Conservation (phyloP, 2,797 vertebrate genomes). For the Bovichtus variegatus region DNA sequence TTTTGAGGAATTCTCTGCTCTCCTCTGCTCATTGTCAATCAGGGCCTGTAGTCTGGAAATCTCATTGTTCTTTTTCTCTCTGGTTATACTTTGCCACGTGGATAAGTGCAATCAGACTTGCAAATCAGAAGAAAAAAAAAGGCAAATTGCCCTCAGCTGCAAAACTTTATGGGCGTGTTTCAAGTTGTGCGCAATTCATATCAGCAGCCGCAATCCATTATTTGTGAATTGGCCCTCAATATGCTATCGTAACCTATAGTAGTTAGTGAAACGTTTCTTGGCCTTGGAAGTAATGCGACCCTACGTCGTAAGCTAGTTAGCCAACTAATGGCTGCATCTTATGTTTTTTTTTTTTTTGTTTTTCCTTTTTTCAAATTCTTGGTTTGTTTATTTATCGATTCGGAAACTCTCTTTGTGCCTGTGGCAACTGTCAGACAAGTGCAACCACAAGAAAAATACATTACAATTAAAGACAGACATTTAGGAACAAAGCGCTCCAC, state of each 20-base stretch:
- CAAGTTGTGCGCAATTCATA: too few relatives aligned
- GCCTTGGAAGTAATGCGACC: not conserved
- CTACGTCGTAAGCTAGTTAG: not conserved
- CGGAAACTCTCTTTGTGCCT: not conserved
- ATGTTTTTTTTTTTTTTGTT: not conserved
- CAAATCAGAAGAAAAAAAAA: too few relatives aligned
- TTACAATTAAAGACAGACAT: not conserved
- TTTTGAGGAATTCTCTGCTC: too few relatives aligned
- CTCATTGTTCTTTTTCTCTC: too few relatives aligned
- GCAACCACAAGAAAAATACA: not conserved
- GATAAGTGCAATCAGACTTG: too few relatives aligned
- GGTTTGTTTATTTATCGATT: not conserved
- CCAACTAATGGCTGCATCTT: not conserved
- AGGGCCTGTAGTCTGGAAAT: too few relatives aligned
- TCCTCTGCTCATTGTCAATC: too few relatives aligned
- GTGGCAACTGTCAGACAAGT: not conserved
- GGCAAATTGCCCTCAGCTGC: too few relatives aligned
- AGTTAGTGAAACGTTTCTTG: not conserved
- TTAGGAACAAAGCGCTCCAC: not conserved
- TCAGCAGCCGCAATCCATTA: too few relatives aligned
- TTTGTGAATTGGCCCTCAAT: too few relatives aligned
- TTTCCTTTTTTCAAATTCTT: not conserved
- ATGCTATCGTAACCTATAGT: not conserved
- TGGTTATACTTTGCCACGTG: too few relatives aligned
- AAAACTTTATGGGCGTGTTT: too few relatives aligned